Base-by-base conservation (phyloP, 2,888 invertebrate species). In the Pandemis cinnamomeana region DNA sequence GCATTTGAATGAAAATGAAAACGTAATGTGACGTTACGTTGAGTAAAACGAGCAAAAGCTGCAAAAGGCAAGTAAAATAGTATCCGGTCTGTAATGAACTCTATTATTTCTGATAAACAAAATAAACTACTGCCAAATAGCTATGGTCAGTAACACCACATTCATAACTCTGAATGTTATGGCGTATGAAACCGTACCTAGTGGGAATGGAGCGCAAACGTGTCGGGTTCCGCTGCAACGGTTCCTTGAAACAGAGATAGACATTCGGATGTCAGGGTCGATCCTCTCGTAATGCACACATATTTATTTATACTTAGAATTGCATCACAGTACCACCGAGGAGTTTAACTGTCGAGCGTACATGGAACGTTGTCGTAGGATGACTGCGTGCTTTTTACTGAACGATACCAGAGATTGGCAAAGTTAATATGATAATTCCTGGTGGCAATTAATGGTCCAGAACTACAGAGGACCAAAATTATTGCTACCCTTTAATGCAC, bases 231-330 rank as follows among this genome's bases (percentile, higher is more conserved):
- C 78, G 76, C 71, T 83, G 81, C 83, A 82, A 71, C 78, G 74
- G 77, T 85, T 86, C 84, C 81, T 73, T 83, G 85, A 84, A 85
- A 64, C 67, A 71, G 71, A 75, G 72, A 76, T 77, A 75, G 77
- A 75, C 78, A 80, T 80, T 81, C 79, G 78, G 74, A 75, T 78
- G 76, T 77, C 71, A 76, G 67, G 53, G 71, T 66, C 71, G 63
- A 58, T 71, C 72, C 73, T 78, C 77, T 78, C 79, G 77, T 53
- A 75, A 78, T 77, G 71, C 75, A 78, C 27, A 36, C 27, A 36
- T 36, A 36, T 4, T 78, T 36, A 36, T 4, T 78, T 84, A 20
- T 55, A 80, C 83, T 77, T 61, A 70, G 83, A 84, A 83, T 70
- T 78, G 74, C 76, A 76, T 11, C 71, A 77, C 76, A 72, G 77